Evolutionary conservation across 2,797 vertebrate genomes (phyloP).

Genomic region (Lacerta viridis): DNA sequence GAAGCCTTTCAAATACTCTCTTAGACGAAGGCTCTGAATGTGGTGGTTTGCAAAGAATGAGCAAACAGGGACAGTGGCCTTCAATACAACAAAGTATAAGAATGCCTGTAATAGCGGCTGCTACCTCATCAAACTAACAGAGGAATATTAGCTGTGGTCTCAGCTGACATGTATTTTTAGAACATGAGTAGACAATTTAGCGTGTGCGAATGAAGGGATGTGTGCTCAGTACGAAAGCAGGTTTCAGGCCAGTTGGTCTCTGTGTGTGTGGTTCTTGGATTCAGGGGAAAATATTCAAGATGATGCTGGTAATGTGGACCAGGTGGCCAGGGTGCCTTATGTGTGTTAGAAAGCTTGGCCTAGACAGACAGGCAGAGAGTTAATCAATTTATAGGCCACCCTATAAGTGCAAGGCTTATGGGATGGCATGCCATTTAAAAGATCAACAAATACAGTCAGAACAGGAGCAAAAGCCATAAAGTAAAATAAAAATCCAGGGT

Average conservation of each 20-base stretch:
- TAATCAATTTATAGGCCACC: not conserved
- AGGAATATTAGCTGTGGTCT: not conserved
- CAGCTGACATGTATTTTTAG: not conserved
- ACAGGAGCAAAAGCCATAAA: not conserved
- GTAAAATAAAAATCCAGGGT: not conserved
- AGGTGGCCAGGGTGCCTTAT: not conserved
- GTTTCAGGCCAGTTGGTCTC: not conserved
- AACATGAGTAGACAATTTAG: not conserved
- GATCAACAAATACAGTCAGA: not conserved
- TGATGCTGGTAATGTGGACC: not conserved
- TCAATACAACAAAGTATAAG: not conserved
- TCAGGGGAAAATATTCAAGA: not conserved
- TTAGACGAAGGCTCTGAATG: not conserved
- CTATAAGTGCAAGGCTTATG: not conserved
- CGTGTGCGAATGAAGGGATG: not conserved
- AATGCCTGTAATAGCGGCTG: not conserved
- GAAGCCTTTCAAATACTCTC: not conserved
- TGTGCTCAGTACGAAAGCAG: not conserved
- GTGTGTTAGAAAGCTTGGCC: not conserved
- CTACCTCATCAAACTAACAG: not conserved
- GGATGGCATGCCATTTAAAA: not conserved
- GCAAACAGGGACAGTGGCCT: not conserved
- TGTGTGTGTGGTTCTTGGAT: not conserved
- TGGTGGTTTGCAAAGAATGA: not conserved
- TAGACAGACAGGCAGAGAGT: not conserved